Conservation (phyloP, 2,888 invertebrate genomes). For the Emmelina monodactyla region DNA sequence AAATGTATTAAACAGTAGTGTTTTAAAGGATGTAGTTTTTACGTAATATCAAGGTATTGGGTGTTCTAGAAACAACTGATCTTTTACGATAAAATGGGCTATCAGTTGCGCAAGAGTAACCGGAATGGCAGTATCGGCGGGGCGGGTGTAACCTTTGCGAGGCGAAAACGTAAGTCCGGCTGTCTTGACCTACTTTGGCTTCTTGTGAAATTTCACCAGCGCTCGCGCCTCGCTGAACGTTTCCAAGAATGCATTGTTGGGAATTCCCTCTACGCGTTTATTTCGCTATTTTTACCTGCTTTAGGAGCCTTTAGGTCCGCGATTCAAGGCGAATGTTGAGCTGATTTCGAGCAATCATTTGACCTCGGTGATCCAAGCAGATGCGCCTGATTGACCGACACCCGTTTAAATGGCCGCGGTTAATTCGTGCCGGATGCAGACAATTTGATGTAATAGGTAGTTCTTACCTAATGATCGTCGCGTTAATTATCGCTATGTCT, state of each 20-base stretch:
- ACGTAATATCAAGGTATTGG: slow-evolving; percentile 14
- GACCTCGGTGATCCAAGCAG: slow-evolving; percentile 39
- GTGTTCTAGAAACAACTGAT: slow-evolving; percentile 39
- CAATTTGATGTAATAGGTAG: slow-evolving; percentile 42
- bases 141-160: slow-evolving; percentile 53
- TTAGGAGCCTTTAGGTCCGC: slow-evolving; percentile 7
- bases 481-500: too few species aligned
- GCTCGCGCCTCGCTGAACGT: slow-evolving; percentile 17
- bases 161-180: slow-evolving; percentile 61
- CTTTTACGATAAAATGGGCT: slow-evolving; percentile 49
- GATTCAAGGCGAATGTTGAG: slow-evolving; percentile 20
- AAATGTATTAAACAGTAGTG: too few species aligned
- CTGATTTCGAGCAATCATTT: slow-evolving; percentile 38
- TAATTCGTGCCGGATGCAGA: slow-evolving; percentile 53
- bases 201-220: slow-evolving; percentile 61
- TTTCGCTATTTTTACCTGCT: slow-evolving; percentile 20
- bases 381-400: slow-evolving; percentile 52
- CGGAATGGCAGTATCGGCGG: slow-evolving; percentile 40
- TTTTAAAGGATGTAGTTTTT: neutral
- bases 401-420: slow-evolving; percentile 45
- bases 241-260: slow-evolving; percentile 44
- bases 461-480: too few species aligned
- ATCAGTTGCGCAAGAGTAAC: slow-evolving; percentile 54
- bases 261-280: slow-evolving; percentile 38
- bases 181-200: slow-evolving; percentile 59